These are phyloP conservation scores for Pachymerium ferrugineum DNA, from an alignment of 2,888 invertebrate species.

Conservation along the genomic window DNA sequence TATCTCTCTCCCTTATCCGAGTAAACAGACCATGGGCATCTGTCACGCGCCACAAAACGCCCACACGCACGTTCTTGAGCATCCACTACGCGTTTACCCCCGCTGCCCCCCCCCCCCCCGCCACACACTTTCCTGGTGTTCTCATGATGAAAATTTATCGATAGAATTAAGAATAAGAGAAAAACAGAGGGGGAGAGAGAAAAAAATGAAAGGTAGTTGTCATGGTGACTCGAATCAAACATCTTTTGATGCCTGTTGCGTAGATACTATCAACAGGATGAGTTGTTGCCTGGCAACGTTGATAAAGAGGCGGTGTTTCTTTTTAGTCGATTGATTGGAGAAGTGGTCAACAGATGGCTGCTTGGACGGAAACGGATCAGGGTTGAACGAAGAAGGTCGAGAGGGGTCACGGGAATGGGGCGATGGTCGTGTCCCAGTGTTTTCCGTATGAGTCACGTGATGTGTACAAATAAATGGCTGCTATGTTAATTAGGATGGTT, in stretches of 20 bases:
- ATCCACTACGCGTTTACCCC: too few species aligned
- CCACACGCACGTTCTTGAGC: neutral
- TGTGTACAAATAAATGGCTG: too few species aligned
- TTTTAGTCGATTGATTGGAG: neutral
- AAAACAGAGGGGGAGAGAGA: neutral
- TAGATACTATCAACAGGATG: neutral
- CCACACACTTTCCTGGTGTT: too few species aligned
- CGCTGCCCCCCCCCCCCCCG: too few species aligned
- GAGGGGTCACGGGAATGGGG: neutral
- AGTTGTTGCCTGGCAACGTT: neutral
- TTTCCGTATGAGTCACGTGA: neutral
- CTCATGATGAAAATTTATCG: constrained; percentile 2
- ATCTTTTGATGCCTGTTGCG: neutral
- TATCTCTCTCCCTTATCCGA: neutral
- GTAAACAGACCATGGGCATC: neutral
- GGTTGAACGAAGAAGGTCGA: neutral
- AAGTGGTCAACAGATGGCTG: constrained; percentile 17
- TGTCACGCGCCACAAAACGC: constrained; percentile 12
- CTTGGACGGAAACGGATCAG: neutral
- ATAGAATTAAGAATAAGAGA: neutral
- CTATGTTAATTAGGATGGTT: too few species aligned
- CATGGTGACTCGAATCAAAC: neutral
- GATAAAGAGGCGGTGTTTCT: neutral
- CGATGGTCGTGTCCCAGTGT: neutral
- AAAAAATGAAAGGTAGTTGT: too few species aligned